Percentiles rank a stretch among this genome's conserved stretches.
Evolutionary conservation across 1,140 invertebrate genomes (phyloP).

Genomic region (Pectinophora gossypiella): DNA sequence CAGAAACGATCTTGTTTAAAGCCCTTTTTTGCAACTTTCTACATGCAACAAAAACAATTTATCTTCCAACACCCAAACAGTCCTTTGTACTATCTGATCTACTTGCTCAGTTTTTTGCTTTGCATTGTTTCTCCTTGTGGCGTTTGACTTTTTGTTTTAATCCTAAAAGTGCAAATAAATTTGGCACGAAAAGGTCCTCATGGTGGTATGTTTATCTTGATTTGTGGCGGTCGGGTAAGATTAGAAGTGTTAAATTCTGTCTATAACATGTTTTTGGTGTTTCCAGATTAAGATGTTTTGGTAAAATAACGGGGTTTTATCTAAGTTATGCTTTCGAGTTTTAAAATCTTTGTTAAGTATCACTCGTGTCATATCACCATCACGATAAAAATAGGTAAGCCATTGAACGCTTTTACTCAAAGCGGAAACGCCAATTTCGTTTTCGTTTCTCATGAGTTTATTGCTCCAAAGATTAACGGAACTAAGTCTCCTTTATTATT

Average conservation of each 20-base stretch:
- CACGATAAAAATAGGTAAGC: too few relatives aligned
- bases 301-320: not conserved
- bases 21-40: not conserved
- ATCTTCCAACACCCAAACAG: slow-evolving; percentile 54
- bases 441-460: not conserved
- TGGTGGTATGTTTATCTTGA: slow-evolving; percentile 48
- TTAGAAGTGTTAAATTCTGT: slow-evolving; percentile 52
- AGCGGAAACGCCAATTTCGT: not conserved
- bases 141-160: slow-evolving; percentile 64
- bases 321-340: too few relatives aligned
- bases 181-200: slow-evolving; percentile 37
- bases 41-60: slow-evolving; percentile 50
- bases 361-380: too few relatives aligned
- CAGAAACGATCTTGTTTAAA: not conserved
- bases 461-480: not conserved
- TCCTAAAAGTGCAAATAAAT: slow-evolving; percentile 55
- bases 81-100: slow-evolving; percentile 68
- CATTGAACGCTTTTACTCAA: too few relatives aligned
- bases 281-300: slow-evolving; percentile 25
- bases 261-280: slow-evolving; percentile 29
- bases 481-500: not conserved
- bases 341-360: too few relatives aligned
- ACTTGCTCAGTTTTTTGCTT: slow-evolving; percentile 57
- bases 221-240: slow-evolving; percentile 34
- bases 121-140: slow-evolving; percentile 49